A percentile compares a stretch with the other conserved stretches of the same genome.
Conservation (phyloP, 1,140 invertebrate genomes). For the Rhagoletis pomonella region DNA sequence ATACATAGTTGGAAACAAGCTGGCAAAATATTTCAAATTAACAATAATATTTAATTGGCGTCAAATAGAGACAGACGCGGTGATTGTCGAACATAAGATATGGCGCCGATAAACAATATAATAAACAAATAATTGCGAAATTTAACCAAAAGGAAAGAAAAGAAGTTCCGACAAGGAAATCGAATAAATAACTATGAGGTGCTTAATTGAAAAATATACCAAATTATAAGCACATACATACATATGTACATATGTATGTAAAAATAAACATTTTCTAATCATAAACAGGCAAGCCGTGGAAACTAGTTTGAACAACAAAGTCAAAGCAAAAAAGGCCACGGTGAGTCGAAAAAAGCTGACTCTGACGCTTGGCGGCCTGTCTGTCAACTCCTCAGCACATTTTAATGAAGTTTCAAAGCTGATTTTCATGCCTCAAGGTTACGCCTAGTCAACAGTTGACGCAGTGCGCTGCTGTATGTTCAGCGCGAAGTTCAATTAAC, state of each 20-base stretch:
- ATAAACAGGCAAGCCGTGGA: neutral
- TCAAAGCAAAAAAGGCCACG: too few species aligned
- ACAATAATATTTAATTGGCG: conserved; percentile 21
- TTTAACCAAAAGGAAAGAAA: too few species aligned
- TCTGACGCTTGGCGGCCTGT: neutral
- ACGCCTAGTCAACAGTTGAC: neutral
- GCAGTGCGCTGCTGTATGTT: neutral
- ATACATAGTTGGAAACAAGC: conserved; percentile 1
- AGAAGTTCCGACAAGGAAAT: too few species aligned
- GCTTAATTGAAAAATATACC: neutral
- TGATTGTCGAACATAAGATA: neutral
- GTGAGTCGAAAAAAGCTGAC: neutral
- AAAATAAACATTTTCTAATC: too few species aligned
- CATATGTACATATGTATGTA: too few species aligned
- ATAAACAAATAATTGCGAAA: too few species aligned
- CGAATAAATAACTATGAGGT: too few species aligned
- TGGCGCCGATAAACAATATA: neutral
- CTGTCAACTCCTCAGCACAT: neutral
- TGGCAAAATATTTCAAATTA: conserved; percentile 2
- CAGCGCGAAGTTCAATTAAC: conserved; percentile 7
- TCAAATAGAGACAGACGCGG: neutral
- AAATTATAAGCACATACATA: too few species aligned
- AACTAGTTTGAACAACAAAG: too few species aligned
- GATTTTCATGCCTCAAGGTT: conserved; percentile 35
- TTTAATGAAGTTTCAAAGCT: conserved; percentile 9